phyloP scores from a whole-genome alignment of 1,140 invertebrate species.

The Diploscapter pachys region DNA sequence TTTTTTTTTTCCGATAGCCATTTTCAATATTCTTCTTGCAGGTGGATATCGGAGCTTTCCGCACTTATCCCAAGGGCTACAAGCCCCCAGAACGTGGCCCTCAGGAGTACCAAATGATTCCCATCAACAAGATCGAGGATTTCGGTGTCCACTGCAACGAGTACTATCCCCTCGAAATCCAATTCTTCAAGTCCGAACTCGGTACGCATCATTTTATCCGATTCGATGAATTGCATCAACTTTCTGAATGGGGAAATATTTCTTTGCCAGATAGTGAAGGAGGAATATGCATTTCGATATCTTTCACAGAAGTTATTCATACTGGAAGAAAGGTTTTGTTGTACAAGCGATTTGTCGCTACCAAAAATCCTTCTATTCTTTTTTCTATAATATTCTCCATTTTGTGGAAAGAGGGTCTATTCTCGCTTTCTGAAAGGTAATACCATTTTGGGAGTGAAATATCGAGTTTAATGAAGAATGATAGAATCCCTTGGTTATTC shows the following conservation, averaged over 20 bases:
- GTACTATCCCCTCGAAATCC: slow-evolving; percentile 95
- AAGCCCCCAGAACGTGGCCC: slow-evolving; percentile 88
- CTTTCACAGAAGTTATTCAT: neutral
- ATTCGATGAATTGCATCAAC: neutral
- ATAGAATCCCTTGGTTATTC: neutral
- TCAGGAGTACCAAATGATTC: slow-evolving; percentile 98
- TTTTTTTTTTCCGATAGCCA: neutral
- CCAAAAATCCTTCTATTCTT: too few species aligned
- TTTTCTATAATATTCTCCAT: too few species aligned
- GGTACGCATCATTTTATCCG: slow-evolving; percentile 67
- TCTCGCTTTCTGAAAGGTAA: too few species aligned
- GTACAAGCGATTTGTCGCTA: neutral
- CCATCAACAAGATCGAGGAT: slow-evolving; percentile 98
- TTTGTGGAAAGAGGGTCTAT: too few species aligned
- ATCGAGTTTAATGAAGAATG: neutral
- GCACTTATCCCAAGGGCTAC: slow-evolving; percentile 96
- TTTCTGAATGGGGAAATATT: neutral
- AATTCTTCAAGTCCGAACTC: slow-evolving; percentile 93
- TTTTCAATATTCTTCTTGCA: neutral
- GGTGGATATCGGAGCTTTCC: slow-evolving; percentile 90
- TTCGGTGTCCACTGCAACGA: slow-evolving; percentile 99
- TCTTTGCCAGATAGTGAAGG: neutral
- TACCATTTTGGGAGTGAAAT: neutral
- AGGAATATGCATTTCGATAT: neutral
- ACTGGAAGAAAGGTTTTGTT: neutral